A percentile compares a stretch with the other conserved stretches of the same genome.
Conservation (phyloP, 2,113 vertebrate species). For the Myiozetetes cayanensis region DNA sequence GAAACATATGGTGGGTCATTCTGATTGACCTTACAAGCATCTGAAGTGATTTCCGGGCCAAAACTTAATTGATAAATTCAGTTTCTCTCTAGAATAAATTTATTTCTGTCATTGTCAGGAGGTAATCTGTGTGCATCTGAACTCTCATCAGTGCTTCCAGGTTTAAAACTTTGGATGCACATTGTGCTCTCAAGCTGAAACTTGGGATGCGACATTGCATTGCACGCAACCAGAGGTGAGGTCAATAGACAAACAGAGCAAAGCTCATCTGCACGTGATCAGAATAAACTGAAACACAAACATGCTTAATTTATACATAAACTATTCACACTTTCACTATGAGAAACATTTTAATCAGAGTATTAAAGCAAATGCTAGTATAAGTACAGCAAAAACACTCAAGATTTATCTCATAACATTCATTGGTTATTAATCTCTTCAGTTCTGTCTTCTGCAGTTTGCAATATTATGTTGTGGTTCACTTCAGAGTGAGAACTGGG, state of each 20-base stretch:
- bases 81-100: constrained; percentile 47
- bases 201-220: constrained; percentile 28
- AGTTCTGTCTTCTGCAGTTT: not conserved
- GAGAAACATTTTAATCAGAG: not conserved
- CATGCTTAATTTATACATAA: not conserved
- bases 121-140: constrained; percentile 50
- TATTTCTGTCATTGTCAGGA: constrained; percentile 32
- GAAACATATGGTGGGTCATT: constrained; percentile 34
- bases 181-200: constrained; percentile 65
- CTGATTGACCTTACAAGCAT: constrained; percentile 45
- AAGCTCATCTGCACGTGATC: not conserved
- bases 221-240: constrained; percentile 24
- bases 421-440: not conserved
- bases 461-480: not conserved
- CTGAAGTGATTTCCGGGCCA: constrained; percentile 18
- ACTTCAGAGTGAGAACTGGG: not conserved
- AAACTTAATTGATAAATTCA: constrained; percentile 12
- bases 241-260: constrained; percentile 4
- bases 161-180: constrained; percentile 62
- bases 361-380: not conserved
- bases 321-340: not conserved
- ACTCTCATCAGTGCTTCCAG: constrained; percentile 49
- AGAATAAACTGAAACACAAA: not conserved
- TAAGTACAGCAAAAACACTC: not conserved
- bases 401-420: not conserved